Percentiles rank a stretch among this genome's conserved stretches.
Conservation (phyloP, 2,888 invertebrate genomes). For the Drosophila helvetica region DNA sequence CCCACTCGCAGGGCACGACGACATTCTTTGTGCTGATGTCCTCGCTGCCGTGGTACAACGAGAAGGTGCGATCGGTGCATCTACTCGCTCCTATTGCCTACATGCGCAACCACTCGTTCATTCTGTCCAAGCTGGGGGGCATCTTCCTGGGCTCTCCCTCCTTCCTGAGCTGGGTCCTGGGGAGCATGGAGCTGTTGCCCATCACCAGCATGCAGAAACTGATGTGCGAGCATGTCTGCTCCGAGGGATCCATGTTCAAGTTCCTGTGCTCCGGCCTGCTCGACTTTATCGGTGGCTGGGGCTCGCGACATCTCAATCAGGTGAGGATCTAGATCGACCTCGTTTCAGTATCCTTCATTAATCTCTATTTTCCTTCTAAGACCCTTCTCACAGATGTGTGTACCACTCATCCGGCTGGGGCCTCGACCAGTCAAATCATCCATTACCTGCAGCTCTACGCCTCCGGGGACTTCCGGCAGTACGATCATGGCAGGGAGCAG, state of each 20-base stretch:
- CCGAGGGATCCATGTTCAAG: conserved; percentile 83
- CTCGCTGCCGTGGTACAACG: conserved; percentile 88
- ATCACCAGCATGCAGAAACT: conserved; percentile 79
- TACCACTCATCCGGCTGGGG: conserved; percentile 88
- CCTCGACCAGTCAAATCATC: conserved; percentile 87
- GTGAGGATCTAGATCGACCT: conserved; percentile 72
- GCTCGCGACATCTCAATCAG: conserved; percentile 79
- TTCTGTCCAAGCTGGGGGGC: conserved; percentile 84
- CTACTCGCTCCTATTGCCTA: conserved; percentile 89
- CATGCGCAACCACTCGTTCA: conserved; percentile 84
- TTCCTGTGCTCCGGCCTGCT: conserved; percentile 79
- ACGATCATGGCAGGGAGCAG: conserved; percentile 85
- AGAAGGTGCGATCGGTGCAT: conserved; percentile 88
- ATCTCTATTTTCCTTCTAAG: conserved; percentile 81
- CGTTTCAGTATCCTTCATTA: not conserved
- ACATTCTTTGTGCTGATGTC: conserved; percentile 90
- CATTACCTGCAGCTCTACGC: conserved; percentile 88
- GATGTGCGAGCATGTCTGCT: conserved; percentile 85
- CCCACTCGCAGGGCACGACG: conserved; percentile 88
- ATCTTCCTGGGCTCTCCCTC: conserved; percentile 81
- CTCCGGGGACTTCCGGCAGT: conserved; percentile 85
- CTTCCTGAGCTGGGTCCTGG: conserved; percentile 75
- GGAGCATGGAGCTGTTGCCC: conserved; percentile 87
- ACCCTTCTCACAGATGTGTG: conserved; percentile 88
- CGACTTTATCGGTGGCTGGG: conserved; percentile 81